Evolutionary conservation across 2,888 invertebrate species (phyloP).

Genomic region (Hipparchia sbordonii): DNA sequence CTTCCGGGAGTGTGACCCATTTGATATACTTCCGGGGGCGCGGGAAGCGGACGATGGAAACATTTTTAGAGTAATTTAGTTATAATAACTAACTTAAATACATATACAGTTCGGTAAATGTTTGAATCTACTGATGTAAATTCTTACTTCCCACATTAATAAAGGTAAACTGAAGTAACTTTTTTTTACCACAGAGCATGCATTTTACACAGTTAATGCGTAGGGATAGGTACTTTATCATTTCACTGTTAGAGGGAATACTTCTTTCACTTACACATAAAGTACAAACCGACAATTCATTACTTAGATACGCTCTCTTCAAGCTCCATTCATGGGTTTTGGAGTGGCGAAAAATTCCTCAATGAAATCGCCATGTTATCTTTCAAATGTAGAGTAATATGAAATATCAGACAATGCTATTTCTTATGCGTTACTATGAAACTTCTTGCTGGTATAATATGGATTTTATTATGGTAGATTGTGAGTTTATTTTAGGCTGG

Average conservation of each 20-base stretch:
- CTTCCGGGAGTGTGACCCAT: constrained; percentile 62
- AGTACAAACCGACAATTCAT: constrained; percentile 33
- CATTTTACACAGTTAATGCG: neutral
- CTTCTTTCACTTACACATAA: constrained; percentile 9
- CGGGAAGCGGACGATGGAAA: constrained; percentile 47
- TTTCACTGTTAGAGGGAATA: constrained; percentile 10
- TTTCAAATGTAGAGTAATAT: constrained; percentile 21
- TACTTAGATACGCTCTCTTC: constrained; percentile 45
- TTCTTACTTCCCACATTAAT: neutral
- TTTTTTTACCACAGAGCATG: no score
- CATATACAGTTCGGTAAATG: no score
- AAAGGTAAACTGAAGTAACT: neutral
- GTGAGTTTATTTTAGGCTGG: neutral
- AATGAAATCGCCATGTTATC: constrained; percentile 18
- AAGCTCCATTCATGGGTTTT: constrained; percentile 46
- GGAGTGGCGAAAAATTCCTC: constrained; percentile 41
- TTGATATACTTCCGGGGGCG: constrained; percentile 55
- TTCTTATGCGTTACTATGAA: constrained; percentile 11
- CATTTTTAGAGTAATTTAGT: constrained; percentile 41
- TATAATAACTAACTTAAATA: constrained; percentile 13
- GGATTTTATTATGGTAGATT: constrained; percentile 20
- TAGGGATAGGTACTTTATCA: constrained; percentile 13
- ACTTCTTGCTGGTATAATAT: constrained; percentile 6
- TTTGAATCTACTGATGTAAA: neutral
- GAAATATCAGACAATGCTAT: constrained; percentile 10